Evolutionary conservation across 2,113 vertebrate species (phyloP).

Genomic region (Megaceryle maxima): DNA sequence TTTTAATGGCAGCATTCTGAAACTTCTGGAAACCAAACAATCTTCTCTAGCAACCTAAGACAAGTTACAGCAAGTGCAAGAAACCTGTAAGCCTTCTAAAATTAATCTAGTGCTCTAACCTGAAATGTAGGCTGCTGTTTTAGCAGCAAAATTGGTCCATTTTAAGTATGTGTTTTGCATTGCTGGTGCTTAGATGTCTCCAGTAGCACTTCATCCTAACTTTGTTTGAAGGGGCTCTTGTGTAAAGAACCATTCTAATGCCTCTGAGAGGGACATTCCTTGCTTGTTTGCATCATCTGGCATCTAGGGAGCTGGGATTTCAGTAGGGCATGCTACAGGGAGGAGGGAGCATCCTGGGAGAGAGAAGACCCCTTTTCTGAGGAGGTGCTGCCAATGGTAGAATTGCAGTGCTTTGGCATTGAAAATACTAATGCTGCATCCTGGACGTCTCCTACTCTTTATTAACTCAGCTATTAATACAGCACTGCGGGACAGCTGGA

Average conservation of each 20-base stretch:
- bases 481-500: not conserved
- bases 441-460: not conserved
- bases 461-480: not conserved
- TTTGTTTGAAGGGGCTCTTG: not conserved
- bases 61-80: constrained; percentile 59
- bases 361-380: not conserved
- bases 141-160: constrained; percentile 15
- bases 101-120: constrained; percentile 61
- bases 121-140: constrained; percentile 57
- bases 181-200: not conserved
- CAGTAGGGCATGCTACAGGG: not conserved
- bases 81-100: constrained; percentile 64
- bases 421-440: not conserved
- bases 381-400: not conserved
- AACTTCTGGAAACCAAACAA: constrained; percentile 57
- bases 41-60: not conserved
- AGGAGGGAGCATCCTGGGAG: not conserved
- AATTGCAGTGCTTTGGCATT: not conserved
- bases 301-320: not conserved
- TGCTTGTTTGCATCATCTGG: not conserved
- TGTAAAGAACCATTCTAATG: not conserved
- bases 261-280: not conserved
- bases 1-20: constrained; percentile 33
- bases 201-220: not conserved
- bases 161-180: constrained; percentile 38